phyloP scores from a whole-genome alignment of 2,113 vertebrate species.

The Mungos mungo region DNA sequence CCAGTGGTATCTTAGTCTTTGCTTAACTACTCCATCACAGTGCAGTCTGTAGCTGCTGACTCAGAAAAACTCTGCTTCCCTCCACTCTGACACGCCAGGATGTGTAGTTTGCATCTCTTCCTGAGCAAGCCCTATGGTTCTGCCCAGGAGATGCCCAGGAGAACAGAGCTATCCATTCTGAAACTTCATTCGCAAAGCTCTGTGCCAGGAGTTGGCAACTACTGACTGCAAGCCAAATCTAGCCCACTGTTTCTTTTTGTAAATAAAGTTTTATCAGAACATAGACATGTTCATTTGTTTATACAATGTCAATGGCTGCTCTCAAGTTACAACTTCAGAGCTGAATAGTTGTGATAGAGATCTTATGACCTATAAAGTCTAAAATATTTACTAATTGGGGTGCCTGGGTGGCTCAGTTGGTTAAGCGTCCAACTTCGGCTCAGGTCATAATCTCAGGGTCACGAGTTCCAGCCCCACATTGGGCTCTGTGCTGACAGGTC shows the following conservation, averaged over 20 bases:
- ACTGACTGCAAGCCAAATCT: background rate
- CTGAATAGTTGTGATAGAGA: too few relatives aligned
- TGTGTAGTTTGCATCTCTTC: background rate
- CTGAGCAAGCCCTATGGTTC: background rate
- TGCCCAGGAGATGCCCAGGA: background rate
- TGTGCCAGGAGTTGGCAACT: background rate
- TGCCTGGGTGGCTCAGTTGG: too few relatives aligned
- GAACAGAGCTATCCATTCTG: background rate
- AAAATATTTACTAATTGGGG: too few relatives aligned
- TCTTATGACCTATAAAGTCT: too few relatives aligned
- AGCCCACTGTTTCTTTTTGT: background rate
- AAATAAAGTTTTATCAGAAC: too few relatives aligned
- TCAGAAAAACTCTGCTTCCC: background rate
- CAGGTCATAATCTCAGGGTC: too few relatives aligned
- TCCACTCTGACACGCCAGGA: fast-evolving
- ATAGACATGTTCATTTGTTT: too few relatives aligned
- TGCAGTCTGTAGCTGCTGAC: background rate
- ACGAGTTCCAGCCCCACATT: too few relatives aligned
- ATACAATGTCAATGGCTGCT: too few relatives aligned
- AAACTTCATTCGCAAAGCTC: background rate
- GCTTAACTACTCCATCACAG: background rate
- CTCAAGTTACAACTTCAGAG: too few relatives aligned
- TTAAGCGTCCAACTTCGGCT: too few relatives aligned
- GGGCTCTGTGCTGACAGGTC: too few relatives aligned
- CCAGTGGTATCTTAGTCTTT: background rate